Conservation (phyloP, 2,888 invertebrate species). For the Apodemia zela region DNA sequence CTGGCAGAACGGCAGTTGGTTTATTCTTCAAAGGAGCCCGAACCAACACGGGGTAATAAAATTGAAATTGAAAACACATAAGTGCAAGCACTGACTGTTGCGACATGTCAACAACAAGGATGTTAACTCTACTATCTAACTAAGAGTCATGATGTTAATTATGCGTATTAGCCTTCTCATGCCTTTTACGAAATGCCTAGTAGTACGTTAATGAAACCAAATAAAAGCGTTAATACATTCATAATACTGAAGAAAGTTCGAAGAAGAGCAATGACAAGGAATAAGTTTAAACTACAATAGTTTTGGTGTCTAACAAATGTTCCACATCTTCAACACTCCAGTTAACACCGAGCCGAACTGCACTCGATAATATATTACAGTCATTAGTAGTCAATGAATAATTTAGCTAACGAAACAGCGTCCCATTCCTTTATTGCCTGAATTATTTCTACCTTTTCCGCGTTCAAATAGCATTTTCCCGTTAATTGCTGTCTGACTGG, state of each 20-base stretch:
- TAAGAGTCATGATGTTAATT: too few species aligned
- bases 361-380: slow-evolving; percentile 29
- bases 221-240: too few species aligned
- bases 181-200: too few species aligned
- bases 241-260: not conserved
- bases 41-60: too few species aligned
- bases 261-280: not conserved
- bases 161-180: too few species aligned
- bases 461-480: slow-evolving; percentile 71
- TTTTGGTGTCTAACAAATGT: not conserved
- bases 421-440: slow-evolving; percentile 63
- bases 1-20: too few species aligned
- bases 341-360: not conserved
- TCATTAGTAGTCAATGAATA: slow-evolving; percentile 73
- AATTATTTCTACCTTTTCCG: slow-evolving; percentile 75
- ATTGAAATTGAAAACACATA: too few species aligned
- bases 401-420: slow-evolving; percentile 63
- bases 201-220: too few species aligned
- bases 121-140: too few species aligned
- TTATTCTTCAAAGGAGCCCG: too few species aligned
- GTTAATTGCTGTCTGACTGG: slow-evolving; percentile 77
- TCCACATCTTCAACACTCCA: not conserved
- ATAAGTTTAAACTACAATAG: not conserved
- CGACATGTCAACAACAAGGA: too few species aligned
- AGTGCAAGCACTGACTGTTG: too few species aligned